These are phyloP conservation scores for Phylloscopus trochilus DNA, from an alignment of 2,113 vertebrate genomes.

Conservation along the genomic window DNA sequence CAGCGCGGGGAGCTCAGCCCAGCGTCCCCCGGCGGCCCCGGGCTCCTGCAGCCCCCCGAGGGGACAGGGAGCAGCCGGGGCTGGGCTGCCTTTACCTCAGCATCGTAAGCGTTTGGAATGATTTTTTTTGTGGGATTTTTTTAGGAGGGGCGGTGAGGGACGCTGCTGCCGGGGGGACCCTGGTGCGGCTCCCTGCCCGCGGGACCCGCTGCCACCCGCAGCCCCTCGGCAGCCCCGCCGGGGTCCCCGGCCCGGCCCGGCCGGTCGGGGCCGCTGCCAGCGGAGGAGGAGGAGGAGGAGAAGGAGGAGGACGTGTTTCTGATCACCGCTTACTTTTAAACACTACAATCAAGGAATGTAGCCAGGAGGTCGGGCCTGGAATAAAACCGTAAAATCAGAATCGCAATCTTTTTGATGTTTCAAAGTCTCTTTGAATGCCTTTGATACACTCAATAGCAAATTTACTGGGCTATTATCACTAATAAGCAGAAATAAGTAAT, in stretches of 20 bases:
- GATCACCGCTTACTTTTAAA: conserved; percentile 34
- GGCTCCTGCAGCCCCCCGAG: background rate
- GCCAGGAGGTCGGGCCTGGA: conserved; percentile 53
- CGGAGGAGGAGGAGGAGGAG: background rate
- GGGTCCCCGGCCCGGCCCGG: background rate
- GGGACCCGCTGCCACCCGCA: background rate
- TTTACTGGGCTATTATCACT: conserved; percentile 59
- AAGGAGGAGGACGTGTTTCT: background rate
- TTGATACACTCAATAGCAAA: conserved; percentile 59
- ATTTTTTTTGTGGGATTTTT: rapidly evolving
- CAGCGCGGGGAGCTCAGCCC: background rate
- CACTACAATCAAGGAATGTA: conserved; percentile 34
- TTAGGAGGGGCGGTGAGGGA: background rate
- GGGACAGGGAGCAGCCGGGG: background rate
- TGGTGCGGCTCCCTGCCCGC: background rate
- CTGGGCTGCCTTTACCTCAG: rapidly evolving
- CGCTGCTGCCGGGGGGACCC: background rate
- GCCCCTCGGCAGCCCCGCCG: background rate
- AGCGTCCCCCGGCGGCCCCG: background rate
- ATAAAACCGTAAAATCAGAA: conserved; percentile 60
- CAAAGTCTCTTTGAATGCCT: conserved; percentile 55
- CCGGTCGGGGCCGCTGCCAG: background rate
- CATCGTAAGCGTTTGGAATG: rapidly evolving
- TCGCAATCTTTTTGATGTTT: conserved; percentile 61
- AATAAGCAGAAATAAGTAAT: conserved; percentile 64